A percentile compares a stretch with the other conserved stretches of the same genome.
phyloP scores from a whole-genome alignment of 1,140 invertebrate species.

The Drosophila navojoa region DNA sequence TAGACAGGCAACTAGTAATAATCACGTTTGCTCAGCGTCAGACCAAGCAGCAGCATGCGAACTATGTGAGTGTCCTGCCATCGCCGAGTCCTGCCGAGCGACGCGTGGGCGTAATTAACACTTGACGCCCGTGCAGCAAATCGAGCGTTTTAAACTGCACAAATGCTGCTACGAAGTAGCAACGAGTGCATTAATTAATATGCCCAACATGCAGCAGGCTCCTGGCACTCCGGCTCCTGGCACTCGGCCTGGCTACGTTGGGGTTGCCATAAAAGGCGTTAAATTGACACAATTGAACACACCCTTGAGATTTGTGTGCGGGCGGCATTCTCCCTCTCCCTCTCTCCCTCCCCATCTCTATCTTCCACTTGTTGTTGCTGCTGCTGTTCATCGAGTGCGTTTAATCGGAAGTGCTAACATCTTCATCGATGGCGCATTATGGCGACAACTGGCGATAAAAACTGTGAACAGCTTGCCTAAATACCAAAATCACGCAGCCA shows the following conservation, averaged over 20 bases:
- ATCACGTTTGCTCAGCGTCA: slow-evolving; percentile 72
- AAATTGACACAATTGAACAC: slow-evolving; percentile 84
- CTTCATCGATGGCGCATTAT: slow-evolving; percentile 64
- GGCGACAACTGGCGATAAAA: slow-evolving; percentile 33
- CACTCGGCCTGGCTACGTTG: slow-evolving; percentile 6
- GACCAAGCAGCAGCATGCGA: slow-evolving; percentile 64
- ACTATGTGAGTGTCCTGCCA: slow-evolving; percentile 3
- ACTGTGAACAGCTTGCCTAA: slow-evolving; percentile 46
- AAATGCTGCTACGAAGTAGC: slow-evolving; percentile 23
- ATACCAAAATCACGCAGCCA: slow-evolving; percentile 27
- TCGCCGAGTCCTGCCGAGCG: background rate
- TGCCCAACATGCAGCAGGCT: slow-evolving; percentile 59
- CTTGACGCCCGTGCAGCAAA: slow-evolving; percentile 52
- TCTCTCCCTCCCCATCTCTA: background rate
- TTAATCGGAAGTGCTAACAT: slow-evolving; percentile 76
- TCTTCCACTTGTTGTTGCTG: slow-evolving; percentile 39
- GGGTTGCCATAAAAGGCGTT: slow-evolving; percentile 76
- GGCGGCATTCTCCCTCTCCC: slow-evolving; percentile 24
- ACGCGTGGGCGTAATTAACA: slow-evolving; percentile 66
- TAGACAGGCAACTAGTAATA: slow-evolving; percentile 77
- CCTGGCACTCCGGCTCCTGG: background rate
- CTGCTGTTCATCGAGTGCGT: slow-evolving; percentile 34
- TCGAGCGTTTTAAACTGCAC: slow-evolving; percentile 65
- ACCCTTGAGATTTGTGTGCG: slow-evolving; percentile 75
- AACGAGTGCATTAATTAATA: slow-evolving; percentile 73